Percentiles rank a stretch among this genome's conserved stretches.
Conservation (phyloP, 2,113 vertebrate genomes). For the Caranx ignobilis region DNA sequence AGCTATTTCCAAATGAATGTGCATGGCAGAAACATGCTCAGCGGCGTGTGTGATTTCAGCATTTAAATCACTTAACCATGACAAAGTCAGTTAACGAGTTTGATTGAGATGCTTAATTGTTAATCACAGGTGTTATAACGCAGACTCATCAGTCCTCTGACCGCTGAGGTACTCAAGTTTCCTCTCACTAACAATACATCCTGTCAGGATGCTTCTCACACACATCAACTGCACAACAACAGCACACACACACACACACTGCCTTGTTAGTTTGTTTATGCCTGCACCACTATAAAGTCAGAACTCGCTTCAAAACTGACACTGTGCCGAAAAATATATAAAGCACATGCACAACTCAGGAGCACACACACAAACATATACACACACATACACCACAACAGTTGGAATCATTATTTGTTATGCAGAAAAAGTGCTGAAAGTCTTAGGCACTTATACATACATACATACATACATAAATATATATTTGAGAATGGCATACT, state of each 20-base stretch:
- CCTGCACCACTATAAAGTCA: conserved; percentile 19
- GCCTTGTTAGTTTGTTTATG: conserved; percentile 29
- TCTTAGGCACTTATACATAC: background rate
- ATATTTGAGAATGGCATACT: background rate
- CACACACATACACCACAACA: conserved; percentile 7
- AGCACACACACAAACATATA: background rate
- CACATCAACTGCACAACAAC: background rate
- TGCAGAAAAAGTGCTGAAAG: conserved; percentile 35
- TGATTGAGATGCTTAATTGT: conserved; percentile 17
- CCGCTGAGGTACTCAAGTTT: background rate
- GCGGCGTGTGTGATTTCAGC: background rate
- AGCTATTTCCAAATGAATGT: conserved; percentile 1
- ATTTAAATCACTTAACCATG: background rate
- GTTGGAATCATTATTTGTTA: conserved; percentile 22
- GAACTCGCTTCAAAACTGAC: conserved; percentile 32
- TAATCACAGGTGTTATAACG: background rate
- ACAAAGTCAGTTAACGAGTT: conserved; percentile 14
- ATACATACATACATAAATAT: background rate
- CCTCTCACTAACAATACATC: background rate
- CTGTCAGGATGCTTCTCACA: background rate
- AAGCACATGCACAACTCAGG: background rate
- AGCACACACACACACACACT: background rate
- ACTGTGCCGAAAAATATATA: conserved; percentile 9
- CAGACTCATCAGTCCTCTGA: background rate
- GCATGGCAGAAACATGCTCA: background rate